Evolutionary conservation across 2,113 vertebrate genomes (phyloP), one percentile per base, ranked within the genome.

Genomic region (Deroptyus accipitrinus): DNA sequence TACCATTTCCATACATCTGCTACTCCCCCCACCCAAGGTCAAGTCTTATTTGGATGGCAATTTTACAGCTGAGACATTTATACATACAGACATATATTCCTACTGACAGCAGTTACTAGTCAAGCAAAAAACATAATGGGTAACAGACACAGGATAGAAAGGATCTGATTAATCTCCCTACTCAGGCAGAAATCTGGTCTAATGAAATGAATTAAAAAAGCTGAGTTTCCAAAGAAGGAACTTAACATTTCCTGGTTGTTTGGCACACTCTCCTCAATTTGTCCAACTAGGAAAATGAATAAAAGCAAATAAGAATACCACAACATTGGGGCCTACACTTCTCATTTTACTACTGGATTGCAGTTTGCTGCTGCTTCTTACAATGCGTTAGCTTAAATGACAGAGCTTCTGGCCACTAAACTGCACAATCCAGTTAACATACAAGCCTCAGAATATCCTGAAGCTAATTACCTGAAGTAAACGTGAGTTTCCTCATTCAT

Each of bases 91-190:
- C 41, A 9, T 35, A 27, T 54, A 88, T 85, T 91, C 66, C 67
- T 82, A 78, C 66, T 94, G 81, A 91, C 84, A 92, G 83, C 52
- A 80, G 70, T 41, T 88, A 80, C 87, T 14, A 83, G 59, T 87
- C 62, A 94, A 89, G 89, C 44, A 83, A 79, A 92, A 83, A 84
- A 7, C 54, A 63, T 88, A 91, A 96, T 49, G 82, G 62, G 28
- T 49, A 91, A 89, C 77, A 83, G 73, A 74, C 9, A 68, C 17
- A 76, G 66, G 33, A 79, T 2, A 85, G 82, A 85, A 37, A 88
- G 37, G 59, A 83, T 85, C 62, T 57, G 57, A 91, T 85, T 82
- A 66, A 91, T 66, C 75, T 80, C 78, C 54, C 62, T 72, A n/a
- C 31, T 82, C n/a, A 17, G 75, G 37, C 67, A 25, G 69, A 83